These are phyloP conservation scores for Drosophila paulistorum DNA, from an alignment of 1,140 invertebrate genomes.

Conservation along the genomic window DNA sequence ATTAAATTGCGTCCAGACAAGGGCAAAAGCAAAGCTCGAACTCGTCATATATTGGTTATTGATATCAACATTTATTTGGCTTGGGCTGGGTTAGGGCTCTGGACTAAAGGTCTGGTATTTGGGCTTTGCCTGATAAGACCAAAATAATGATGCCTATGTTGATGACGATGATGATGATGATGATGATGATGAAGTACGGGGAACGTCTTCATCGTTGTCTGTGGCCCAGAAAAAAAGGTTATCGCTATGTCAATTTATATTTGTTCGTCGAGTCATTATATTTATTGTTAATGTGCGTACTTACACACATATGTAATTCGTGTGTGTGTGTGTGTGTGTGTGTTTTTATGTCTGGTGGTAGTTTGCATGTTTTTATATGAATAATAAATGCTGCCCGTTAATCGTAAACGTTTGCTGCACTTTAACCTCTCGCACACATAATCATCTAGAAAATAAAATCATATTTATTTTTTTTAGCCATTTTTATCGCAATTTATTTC, in stretches of 20 bases:
- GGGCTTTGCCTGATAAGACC: slow-evolving; percentile 23
- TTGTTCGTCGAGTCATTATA: slow-evolving; percentile 59
- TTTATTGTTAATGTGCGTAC: slow-evolving; percentile 55
- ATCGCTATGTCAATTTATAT: slow-evolving; percentile 61
- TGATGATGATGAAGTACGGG: slow-evolving; percentile 6
- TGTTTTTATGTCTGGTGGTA: slow-evolving; percentile 26
- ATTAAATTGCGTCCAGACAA: slow-evolving; percentile 47
- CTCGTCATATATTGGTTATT: slow-evolving; percentile 18
- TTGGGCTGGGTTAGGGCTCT: neutral
- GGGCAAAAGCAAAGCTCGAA: slow-evolving; percentile 24
- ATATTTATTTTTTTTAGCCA: slow-evolving; percentile 32
- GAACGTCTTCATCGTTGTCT: slow-evolving; percentile 49
- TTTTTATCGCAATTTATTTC: slow-evolving; percentile 8
- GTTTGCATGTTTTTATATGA: slow-evolving; percentile 55
- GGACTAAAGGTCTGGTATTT: slow-evolving; percentile 11
- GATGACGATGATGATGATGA: neutral
- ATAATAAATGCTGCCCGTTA: slow-evolving; percentile 58
- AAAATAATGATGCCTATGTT: neutral
- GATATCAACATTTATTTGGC: slow-evolving; percentile 49
- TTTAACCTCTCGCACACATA: slow-evolving; percentile 38
- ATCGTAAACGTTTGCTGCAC: slow-evolving; percentile 54
- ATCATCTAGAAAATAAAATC: slow-evolving; percentile 43
- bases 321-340: slow-evolving; percentile 13
- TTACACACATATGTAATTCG: neutral
- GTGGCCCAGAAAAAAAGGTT: slow-evolving; percentile 55